These are phyloP conservation scores for Oncorhynchus nerka DNA, from an alignment of 2,113 vertebrate genomes.

Conservation along the genomic window DNA sequence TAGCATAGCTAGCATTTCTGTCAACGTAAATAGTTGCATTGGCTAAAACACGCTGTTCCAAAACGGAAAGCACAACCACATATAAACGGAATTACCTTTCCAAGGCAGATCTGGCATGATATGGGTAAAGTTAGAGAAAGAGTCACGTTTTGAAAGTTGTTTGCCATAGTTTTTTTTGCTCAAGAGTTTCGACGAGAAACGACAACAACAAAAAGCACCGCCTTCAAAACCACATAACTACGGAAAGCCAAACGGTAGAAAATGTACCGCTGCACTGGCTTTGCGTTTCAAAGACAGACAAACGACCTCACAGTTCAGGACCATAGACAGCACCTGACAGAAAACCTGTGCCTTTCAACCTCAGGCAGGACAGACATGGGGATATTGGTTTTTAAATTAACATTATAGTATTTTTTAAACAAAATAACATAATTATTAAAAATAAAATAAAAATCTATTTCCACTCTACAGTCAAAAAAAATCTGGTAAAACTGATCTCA, in stretches of 20 bases:
- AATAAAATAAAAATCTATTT: neutral
- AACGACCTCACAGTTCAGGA: no score
- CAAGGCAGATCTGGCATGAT: slow-evolving; percentile 95
- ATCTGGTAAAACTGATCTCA: no score
- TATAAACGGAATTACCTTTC: slow-evolving; percentile 81
- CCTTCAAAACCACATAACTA: slow-evolving; percentile 37
- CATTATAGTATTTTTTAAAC: neutral
- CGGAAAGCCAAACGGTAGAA: slow-evolving; percentile 48
- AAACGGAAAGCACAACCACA: no score
- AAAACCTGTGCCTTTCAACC: no score
- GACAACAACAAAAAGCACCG: neutral
- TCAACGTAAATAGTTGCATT: no score
- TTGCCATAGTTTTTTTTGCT: slow-evolving; percentile 74
- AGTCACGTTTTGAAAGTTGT: slow-evolving; percentile 83
- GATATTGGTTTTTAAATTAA: no score
- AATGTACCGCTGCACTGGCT: slow-evolving; percentile 17
- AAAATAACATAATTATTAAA: no score
- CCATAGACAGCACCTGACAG: no score
- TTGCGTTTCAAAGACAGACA: neutral
- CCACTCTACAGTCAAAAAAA: neutral
- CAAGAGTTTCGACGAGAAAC: neutral
- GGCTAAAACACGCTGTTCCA: no score
- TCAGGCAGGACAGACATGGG: no score
- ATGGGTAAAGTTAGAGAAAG: slow-evolving; percentile 91
- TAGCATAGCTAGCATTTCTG: no score